A percentile compares a stretch with the other conserved stretches of the same genome.
These are phyloP conservation scores for Vanessa cardui DNA, from an alignment of 2,888 invertebrate species.

Conservation along the genomic window DNA sequence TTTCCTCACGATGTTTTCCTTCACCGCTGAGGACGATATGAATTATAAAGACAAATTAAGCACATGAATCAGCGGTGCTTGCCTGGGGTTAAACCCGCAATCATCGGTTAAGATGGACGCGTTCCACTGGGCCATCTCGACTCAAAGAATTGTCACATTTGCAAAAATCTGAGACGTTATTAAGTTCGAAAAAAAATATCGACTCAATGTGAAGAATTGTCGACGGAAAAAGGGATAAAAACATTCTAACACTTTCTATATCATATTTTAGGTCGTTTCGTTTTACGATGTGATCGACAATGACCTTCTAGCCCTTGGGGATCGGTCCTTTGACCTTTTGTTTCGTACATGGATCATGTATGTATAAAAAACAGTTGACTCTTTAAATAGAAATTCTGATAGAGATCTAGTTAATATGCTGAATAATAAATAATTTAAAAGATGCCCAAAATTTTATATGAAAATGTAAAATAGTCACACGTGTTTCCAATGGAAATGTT, in stretches of 20 bases:
- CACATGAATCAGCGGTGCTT: too few species aligned
- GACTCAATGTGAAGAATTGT: slow-evolving; percentile 5
- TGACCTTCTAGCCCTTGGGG: slow-evolving; percentile 39
- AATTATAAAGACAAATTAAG: too few species aligned
- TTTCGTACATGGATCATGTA: slow-evolving; percentile 28
- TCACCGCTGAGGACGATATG: too few species aligned
- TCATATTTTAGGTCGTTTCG: slow-evolving; percentile 31
- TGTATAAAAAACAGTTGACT: background rate
- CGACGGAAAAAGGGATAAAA: slow-evolving; percentile 15
- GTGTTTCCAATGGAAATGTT: too few species aligned
- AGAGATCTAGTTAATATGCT: background rate
- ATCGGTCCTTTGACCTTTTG: slow-evolving; percentile 32
- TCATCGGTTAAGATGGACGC: too few species aligned
- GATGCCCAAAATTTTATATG: too few species aligned
- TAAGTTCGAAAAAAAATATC: background rate
- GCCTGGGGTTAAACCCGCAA: too few species aligned
- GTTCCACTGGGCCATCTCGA: too few species aligned
- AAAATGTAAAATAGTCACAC: too few species aligned
- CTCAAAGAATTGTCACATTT: background rate
- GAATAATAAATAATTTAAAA: too few species aligned
- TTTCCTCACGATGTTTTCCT: too few species aligned
- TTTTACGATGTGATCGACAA: slow-evolving; percentile 37
- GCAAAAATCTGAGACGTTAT: background rate
- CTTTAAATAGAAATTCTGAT: background rate
- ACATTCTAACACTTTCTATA: slow-evolving; percentile 19